Conservation (phyloP, 2,113 vertebrate genomes). For the Pelecanus crispus region DNA sequence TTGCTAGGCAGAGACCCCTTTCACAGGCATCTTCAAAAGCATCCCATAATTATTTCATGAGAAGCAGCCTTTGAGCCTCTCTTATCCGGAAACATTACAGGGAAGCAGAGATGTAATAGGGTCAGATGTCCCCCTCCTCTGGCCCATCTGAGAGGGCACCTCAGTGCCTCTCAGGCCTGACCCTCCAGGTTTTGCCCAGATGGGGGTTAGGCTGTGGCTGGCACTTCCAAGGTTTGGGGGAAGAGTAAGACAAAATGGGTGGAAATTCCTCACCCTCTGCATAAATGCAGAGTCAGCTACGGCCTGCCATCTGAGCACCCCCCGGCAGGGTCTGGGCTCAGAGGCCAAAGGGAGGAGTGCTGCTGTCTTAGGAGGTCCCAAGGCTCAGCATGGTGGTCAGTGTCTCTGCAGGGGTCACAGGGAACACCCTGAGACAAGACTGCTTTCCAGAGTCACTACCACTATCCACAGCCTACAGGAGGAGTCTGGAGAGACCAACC, state of each 20-base stretch:
- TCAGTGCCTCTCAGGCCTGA: background rate
- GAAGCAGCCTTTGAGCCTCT: background rate
- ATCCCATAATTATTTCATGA: background rate
- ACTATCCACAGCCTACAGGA: background rate
- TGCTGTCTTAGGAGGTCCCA: background rate
- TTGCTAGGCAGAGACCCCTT: background rate
- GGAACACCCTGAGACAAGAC: background rate
- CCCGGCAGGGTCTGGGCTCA: background rate
- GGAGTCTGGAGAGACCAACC: background rate
- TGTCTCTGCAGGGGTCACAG: background rate
- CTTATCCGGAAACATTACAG: background rate
- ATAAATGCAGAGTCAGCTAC: rapidly evolving
- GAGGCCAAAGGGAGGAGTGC: background rate
- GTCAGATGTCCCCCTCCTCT: background rate
- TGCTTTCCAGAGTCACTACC: background rate
- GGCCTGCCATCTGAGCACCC: background rate
- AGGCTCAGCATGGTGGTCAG: background rate
- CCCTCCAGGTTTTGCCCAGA: background rate
- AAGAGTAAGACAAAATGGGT: background rate
- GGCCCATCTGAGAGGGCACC: background rate
- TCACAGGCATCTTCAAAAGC: background rate
- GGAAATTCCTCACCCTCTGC: background rate
- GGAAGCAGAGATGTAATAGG: background rate
- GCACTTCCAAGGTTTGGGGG: background rate
- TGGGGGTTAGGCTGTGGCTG: background rate